Evolutionary conservation across 2,888 invertebrate species (phyloP).

Genomic region (Argyresthia goedartella): DNA sequence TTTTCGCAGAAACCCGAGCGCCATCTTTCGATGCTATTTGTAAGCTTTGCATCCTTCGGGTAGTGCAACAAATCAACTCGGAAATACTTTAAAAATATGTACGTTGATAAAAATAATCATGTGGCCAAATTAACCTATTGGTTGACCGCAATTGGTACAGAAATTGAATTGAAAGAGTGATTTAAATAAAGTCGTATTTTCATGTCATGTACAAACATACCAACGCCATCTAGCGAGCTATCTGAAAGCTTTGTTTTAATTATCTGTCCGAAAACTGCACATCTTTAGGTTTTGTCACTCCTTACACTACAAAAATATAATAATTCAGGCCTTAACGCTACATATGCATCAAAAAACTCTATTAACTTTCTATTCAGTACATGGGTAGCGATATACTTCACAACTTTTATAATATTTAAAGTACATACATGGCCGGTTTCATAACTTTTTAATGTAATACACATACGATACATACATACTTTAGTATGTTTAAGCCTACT

Average conservation of each 20-base stretch:
- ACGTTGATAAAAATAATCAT: too few relatives aligned
- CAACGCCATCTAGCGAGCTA: too few relatives aligned
- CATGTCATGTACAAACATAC: neutral
- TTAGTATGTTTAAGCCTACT: slow-evolving; percentile 27
- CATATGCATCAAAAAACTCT: slow-evolving; percentile 6
- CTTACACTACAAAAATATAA: slow-evolving; percentile 11
- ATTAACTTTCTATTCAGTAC: slow-evolving; percentile 24
- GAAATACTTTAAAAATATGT: too few relatives aligned
- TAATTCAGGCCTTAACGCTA: slow-evolving; percentile 13
- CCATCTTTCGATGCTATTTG: too few relatives aligned
- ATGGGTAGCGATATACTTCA: slow-evolving; percentile 21
- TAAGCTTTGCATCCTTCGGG: too few relatives aligned
- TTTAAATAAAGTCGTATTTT: too few relatives aligned
- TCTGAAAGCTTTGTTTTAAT: neutral
- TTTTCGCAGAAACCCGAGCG: too few relatives aligned
- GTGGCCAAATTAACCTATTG: too few relatives aligned
- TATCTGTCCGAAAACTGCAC: neutral
- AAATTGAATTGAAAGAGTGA: too few relatives aligned
- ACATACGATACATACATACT: slow-evolving; percentile 11
- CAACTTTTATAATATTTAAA: slow-evolving; percentile 11
- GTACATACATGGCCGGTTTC: slow-evolving; percentile 57
- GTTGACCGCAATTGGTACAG: too few relatives aligned
- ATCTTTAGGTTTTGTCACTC: neutral
- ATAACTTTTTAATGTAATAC: slow-evolving; percentile 28
- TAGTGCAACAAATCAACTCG: too few relatives aligned